These are phyloP conservation scores for Limanda limanda DNA, from an alignment of 2,113 vertebrate species.

Conservation along the genomic window DNA sequence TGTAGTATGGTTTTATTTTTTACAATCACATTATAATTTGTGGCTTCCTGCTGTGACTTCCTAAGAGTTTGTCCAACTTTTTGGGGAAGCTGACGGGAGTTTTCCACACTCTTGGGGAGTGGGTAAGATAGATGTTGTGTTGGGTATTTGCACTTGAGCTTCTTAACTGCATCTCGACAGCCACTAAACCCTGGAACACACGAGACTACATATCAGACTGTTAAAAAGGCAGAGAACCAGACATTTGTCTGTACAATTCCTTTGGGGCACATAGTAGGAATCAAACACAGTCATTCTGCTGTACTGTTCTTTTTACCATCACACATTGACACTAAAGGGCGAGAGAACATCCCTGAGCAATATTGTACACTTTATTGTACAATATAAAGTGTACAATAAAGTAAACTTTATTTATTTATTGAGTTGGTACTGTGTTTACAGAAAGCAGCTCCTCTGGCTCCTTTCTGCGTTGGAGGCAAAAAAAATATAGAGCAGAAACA, in stretches of 20 bases:
- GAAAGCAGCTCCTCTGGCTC: background rate
- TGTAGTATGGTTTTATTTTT: background rate
- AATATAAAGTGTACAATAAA: too few relatives aligned
- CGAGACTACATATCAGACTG: background rate
- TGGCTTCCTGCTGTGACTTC: constrained; percentile 29
- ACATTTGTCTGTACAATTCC: background rate
- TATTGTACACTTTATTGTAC: background rate
- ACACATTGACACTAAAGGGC: background rate
- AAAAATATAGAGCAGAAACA: background rate
- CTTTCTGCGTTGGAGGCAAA: background rate
- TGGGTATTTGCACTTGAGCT: constrained; percentile 3
- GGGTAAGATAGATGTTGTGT: constrained; percentile 70
- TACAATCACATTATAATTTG: background rate
- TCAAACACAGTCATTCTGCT: background rate
- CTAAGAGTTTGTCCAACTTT: constrained; percentile 64
- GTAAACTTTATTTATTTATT: too few relatives aligned
- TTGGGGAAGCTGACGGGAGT: constrained; percentile 73
- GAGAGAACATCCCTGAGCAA: background rate
- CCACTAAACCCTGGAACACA: background rate
- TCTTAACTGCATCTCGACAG: constrained; percentile 22
- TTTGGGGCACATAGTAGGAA: background rate
- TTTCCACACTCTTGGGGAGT: constrained; percentile 74
- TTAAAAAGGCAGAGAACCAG: background rate
- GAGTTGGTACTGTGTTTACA: background rate
- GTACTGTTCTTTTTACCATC: background rate